Evolutionary conservation across 1,140 invertebrate genomes (phyloP).

Genomic region (Leptinotarsa undecemlineata): DNA sequence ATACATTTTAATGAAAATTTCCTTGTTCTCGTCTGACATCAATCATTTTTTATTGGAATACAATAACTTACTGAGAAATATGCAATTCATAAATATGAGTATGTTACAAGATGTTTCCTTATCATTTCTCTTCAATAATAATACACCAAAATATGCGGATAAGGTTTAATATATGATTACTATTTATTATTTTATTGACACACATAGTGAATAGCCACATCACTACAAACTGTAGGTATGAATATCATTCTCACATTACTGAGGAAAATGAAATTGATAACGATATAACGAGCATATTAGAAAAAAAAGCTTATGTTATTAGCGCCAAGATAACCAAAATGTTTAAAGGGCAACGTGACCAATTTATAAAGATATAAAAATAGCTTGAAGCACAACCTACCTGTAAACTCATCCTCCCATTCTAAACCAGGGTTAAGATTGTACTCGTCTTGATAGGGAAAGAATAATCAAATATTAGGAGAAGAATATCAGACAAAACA

Average conservation of each 20-base stretch:
- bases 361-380: slow-evolving; percentile 15
- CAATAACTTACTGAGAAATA: too few relatives aligned
- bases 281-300: neutral
- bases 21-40: too few relatives aligned
- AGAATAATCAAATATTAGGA: slow-evolving; percentile 46
- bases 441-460: slow-evolving; percentile 86
- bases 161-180: too few relatives aligned
- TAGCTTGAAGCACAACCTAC: slow-evolving; percentile 73
- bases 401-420: slow-evolving; percentile 99
- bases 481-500: slow-evolving; percentile 22
- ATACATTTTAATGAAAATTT: too few relatives aligned
- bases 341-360: neutral
- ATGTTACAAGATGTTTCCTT: too few relatives aligned
- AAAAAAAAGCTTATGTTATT: slow-evolving; percentile 26
- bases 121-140: too few relatives aligned
- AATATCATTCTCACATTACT: neutral
- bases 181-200: too few relatives aligned
- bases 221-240: neutral
- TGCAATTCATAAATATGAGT: too few relatives aligned
- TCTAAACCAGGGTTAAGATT: slow-evolving; percentile 99
- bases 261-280: neutral
- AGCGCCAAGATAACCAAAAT: slow-evolving; percentile 5
- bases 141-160: too few relatives aligned
- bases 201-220: too few relatives aligned
- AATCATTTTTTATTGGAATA: too few relatives aligned